phyloP scores from a whole-genome alignment of 2,888 invertebrate species.

The Drosophila merina region DNA sequence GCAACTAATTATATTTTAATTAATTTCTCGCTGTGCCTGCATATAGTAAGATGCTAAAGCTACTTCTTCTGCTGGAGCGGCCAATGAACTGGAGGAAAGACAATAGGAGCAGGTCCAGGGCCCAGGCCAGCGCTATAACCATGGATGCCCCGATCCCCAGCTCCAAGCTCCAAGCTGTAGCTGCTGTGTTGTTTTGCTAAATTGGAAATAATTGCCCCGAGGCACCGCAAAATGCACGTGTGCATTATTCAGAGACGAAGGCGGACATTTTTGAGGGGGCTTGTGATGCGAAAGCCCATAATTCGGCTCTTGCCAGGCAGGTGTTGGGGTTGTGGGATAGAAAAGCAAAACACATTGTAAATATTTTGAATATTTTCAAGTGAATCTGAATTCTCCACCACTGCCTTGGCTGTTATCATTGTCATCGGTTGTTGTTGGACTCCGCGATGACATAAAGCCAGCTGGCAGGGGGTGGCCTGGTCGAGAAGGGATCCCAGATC shows the following conservation, averaged over 20 bases:
- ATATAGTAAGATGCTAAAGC: slow-evolving; percentile 38
- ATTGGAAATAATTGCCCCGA: slow-evolving; percentile 77
- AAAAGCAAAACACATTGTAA: background rate
- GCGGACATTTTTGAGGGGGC: slow-evolving; percentile 6
- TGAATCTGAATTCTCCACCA: too few species aligned
- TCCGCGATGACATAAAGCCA: slow-evolving; percentile 67
- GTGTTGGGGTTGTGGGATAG: background rate
- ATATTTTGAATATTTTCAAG: too few species aligned
- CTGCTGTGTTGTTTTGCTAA: slow-evolving; percentile 73
- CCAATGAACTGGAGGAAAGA: slow-evolving; percentile 73
- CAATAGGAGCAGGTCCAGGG: slow-evolving; percentile 63
- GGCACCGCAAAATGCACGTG: slow-evolving; percentile 69
- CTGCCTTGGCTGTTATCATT: slow-evolving; percentile 50
- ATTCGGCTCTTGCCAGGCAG: background rate
- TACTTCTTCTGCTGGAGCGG: slow-evolving; percentile 47
- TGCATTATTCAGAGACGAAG: slow-evolving; percentile 46
- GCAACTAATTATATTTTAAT: background rate
- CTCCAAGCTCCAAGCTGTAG: slow-evolving; percentile 11
- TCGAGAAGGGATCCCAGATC: slow-evolving; percentile 6
- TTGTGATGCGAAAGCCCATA: background rate
- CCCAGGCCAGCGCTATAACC: background rate
- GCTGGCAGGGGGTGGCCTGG: slow-evolving; percentile 20
- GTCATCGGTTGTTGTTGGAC: slow-evolving; percentile 53
- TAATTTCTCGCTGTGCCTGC: background rate
- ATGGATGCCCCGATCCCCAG: slow-evolving; percentile 1